These are phyloP conservation scores for Lordiphosa stackelbergi DNA, from an alignment of 1,140 invertebrate genomes.

Conservation along the genomic window DNA sequence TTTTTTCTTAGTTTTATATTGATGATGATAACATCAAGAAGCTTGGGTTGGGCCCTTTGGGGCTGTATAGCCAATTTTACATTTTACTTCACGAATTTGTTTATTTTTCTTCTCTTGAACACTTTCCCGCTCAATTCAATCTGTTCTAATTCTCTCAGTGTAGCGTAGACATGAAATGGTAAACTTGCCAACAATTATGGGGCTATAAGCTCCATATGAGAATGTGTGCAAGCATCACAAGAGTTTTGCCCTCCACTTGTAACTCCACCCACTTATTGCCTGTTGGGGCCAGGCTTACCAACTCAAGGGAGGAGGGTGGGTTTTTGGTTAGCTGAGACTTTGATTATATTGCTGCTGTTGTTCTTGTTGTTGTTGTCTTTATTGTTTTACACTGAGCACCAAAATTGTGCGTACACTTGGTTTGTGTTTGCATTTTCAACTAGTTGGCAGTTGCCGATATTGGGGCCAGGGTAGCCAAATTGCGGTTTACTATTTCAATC, in stretches of 20 bases:
- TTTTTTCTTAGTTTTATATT: too few species aligned
- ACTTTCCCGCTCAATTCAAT: too few species aligned
- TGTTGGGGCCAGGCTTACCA: conserved; percentile 21
- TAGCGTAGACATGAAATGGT: conserved; percentile 45
- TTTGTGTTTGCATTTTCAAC: conserved; percentile 64
- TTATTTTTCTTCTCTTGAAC: too few species aligned
- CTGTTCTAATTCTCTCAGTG: conserved; percentile 31
- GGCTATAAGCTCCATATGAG: conserved; percentile 16
- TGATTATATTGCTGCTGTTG: conserved; percentile 41
- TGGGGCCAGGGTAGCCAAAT: conserved; percentile 44
- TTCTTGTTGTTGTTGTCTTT: conserved; percentile 14
- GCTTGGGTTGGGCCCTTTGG: too few species aligned
- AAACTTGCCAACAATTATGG: conserved; percentile 61
- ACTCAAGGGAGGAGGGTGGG: conserved; percentile 4
- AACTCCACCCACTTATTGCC: conserved; percentile 18
- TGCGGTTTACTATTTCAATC: conserved; percentile 69
- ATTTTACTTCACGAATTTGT: too few species aligned
- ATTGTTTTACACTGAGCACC: conserved; percentile 27
- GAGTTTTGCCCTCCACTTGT: conserved; percentile 17
- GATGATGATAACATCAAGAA: too few species aligned
- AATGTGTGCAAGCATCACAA: conserved; percentile 45
- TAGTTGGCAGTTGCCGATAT: conserved; percentile 38
- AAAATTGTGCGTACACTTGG: conserved; percentile 39
- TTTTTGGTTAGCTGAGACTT: conserved; percentile 21
- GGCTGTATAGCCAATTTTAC: too few species aligned